Conservation (phyloP, 2,113 vertebrate genomes). For the Naja naja region DNA sequence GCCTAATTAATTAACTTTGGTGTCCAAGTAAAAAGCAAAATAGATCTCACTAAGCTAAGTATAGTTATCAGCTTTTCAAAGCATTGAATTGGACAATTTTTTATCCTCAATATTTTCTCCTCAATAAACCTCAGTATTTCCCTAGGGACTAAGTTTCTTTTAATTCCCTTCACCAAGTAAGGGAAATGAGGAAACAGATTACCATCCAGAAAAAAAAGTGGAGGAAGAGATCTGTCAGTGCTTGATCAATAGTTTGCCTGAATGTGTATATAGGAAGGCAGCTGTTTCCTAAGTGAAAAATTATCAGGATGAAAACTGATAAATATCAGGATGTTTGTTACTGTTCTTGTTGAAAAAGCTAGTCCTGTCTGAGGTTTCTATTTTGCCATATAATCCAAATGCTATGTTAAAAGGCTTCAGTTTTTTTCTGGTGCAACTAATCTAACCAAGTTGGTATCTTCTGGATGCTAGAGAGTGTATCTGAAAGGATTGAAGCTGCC, state of each 20-base stretch:
- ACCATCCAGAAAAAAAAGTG: neutral
- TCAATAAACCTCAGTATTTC: neutral
- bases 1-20: neutral
- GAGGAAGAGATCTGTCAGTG: constrained; percentile 19
- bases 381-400: constrained; percentile 14
- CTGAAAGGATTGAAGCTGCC: too few species aligned
- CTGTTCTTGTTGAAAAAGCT: constrained; percentile 17
- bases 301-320: constrained; percentile 5
- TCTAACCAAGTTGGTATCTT: neutral
- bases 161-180: constrained; percentile 43
- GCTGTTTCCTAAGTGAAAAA: constrained; percentile 21
- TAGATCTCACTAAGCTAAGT: neutral
- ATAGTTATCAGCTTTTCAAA: neutral
- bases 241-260: constrained; percentile 23
- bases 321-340: constrained; percentile 38
- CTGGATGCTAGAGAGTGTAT: neutral
- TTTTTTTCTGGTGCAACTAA: neutral
- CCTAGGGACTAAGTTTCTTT: constrained; percentile 21
- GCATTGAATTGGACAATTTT: neutral
- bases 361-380: constrained; percentile 10
- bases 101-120: neutral
- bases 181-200: constrained; percentile 32
- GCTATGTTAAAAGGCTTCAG: neutral
- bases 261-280: constrained; percentile 15
- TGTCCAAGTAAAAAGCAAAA: neutral